A percentile compares a stretch with the other conserved stretches of the same genome.
Conservation (phyloP, 2,797 vertebrate genomes). For the Acropternis orthonyx region DNA sequence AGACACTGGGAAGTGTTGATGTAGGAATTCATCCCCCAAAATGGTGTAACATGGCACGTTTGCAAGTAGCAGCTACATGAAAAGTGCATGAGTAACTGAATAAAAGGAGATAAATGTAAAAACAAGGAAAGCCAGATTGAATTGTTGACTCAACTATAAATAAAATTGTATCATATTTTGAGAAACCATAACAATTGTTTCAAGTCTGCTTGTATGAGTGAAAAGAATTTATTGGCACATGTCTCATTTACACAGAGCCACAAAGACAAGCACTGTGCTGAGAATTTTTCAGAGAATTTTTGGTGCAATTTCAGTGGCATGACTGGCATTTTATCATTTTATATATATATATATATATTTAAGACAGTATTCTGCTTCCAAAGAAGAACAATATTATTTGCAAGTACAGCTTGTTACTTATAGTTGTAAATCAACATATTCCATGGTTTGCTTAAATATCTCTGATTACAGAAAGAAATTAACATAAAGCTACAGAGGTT, state of each 20-base stretch:
- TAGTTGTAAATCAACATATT: background rate
- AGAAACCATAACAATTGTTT: constrained; percentile 9
- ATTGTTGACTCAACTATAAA: background rate
- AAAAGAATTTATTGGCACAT: background rate
- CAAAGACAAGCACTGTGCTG: background rate
- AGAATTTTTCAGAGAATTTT: background rate
- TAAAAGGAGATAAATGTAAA: background rate
- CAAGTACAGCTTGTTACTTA: background rate
- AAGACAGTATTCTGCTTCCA: background rate
- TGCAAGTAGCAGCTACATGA: background rate
- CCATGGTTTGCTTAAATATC: background rate
- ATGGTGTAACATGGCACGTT: background rate
- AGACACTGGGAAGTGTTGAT: background rate
- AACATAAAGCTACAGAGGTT: background rate
- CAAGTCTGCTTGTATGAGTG: background rate
- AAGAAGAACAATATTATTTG: background rate
- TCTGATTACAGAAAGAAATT: background rate
- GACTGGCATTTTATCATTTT: constrained; percentile 8
- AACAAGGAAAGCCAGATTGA: background rate
- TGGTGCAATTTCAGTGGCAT: background rate
- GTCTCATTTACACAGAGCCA: background rate
- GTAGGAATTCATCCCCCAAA: background rate
- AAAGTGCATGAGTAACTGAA: background rate
- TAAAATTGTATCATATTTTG: background rate
- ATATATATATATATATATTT: background rate